phyloP scores from a whole-genome alignment of 2,888 invertebrate species.

The Anticlea derivata region DNA sequence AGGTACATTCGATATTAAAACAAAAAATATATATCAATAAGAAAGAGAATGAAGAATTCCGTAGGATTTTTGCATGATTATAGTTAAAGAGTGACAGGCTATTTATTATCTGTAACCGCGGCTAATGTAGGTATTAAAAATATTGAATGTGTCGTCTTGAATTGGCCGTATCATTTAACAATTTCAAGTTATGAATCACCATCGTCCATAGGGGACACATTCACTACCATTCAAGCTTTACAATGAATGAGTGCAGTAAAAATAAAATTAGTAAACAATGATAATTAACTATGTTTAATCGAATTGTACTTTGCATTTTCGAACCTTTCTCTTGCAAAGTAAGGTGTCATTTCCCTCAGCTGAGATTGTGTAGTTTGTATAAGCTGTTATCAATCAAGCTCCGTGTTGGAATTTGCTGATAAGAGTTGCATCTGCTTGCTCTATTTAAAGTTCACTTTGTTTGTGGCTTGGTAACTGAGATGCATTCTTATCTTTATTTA shows the following conservation, averaged over 20 bases:
- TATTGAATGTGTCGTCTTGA: too few species aligned
- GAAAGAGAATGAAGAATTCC: too few species aligned
- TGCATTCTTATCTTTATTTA: neutral
- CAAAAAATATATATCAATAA: too few species aligned
- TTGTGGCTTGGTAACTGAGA: neutral
- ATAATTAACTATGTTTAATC: neutral
- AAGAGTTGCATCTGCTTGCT: slow-evolving; percentile 38
- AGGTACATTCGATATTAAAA: too few species aligned
- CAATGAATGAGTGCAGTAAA: slow-evolving; percentile 6
- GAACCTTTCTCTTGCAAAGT: neutral
- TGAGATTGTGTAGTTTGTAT: too few species aligned
- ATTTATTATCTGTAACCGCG: too few species aligned
- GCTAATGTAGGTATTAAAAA: too few species aligned
- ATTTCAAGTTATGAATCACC: too few species aligned
- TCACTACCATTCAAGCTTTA: slow-evolving; percentile 7
- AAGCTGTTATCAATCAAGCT: slow-evolving; percentile 39
- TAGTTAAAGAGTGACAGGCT: too few species aligned
- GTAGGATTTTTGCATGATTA: too few species aligned
- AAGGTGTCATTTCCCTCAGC: neutral
- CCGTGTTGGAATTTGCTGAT: slow-evolving; percentile 32
- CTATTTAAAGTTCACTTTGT: slow-evolving; percentile 36
- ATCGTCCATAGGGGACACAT: too few species aligned
- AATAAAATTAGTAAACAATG: neutral
- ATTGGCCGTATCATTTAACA: too few species aligned
- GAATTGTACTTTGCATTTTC: neutral